Evolutionary conservation across 2,797 vertebrate genomes (phyloP).

Genomic region (Silurus aristotelis): DNA sequence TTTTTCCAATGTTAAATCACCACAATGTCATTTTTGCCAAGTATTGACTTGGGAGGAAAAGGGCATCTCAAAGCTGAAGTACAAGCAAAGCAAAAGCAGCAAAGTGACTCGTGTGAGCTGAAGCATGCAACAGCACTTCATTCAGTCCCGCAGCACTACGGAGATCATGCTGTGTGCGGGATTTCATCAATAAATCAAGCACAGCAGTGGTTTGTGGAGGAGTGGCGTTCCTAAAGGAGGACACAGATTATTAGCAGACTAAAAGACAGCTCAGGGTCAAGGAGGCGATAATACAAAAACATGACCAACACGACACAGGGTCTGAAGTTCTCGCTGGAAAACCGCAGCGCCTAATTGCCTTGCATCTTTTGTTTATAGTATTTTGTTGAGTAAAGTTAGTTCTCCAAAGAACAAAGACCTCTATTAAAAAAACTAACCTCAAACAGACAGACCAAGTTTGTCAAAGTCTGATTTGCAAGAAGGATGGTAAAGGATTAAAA

Average conservation of each 20-base stretch:
- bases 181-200: slow-evolving; percentile 50
- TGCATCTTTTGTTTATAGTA: not conserved
- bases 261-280: slow-evolving; percentile 42
- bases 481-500: not conserved
- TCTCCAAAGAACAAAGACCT: slow-evolving; percentile 12
- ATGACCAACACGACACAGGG: slow-evolving; percentile 4
- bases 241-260: slow-evolving; percentile 36
- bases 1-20: not conserved
- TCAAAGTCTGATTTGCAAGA: not conserved
- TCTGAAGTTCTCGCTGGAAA: not conserved
- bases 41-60: not conserved
- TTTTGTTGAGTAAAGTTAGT: not conserved
- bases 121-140: slow-evolving; percentile 3
- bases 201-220: slow-evolving; percentile 35
- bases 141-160: slow-evolving; percentile 17
- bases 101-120: slow-evolving; percentile 10
- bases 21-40: slow-evolving; percentile 8
- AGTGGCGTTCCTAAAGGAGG: slow-evolving; percentile 37
- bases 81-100: slow-evolving; percentile 33
- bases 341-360: slow-evolving; percentile 9
- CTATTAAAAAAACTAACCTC: not conserved
- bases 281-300: slow-evolving; percentile 18
- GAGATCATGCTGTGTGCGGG: slow-evolving; percentile 33
- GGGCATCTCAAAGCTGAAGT: slow-evolving; percentile 19
- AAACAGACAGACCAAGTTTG: not conserved